A percentile compares a stretch with the other conserved stretches of the same genome.
phyloP scores from a whole-genome alignment of 2,797 vertebrate genomes.

The Semotilus atromaculatus region DNA sequence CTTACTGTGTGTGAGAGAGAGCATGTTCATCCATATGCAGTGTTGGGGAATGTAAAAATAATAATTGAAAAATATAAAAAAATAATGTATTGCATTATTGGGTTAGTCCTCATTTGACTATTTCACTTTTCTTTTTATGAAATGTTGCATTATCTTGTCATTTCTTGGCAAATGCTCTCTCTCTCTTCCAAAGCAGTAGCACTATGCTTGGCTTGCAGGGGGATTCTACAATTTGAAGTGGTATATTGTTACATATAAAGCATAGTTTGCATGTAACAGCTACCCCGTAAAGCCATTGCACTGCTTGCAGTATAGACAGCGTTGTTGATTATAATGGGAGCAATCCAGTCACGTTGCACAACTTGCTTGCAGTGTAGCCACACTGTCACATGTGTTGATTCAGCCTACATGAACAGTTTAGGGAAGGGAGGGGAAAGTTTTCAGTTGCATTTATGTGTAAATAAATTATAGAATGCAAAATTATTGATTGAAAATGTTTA shows the following conservation, averaged over 20 bases:
- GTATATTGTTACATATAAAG: constrained; percentile 14
- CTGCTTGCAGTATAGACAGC: not conserved
- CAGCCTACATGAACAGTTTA: not conserved
- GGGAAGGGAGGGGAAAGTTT: not conserved
- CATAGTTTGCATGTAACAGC: not conserved
- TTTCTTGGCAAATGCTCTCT: not conserved
- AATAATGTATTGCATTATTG: not conserved
- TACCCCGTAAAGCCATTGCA: not conserved
- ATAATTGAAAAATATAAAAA: not conserved
- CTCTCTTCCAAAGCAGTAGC: not conserved
- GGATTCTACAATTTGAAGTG: not conserved
- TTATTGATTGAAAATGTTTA: not conserved
- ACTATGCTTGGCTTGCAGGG: not conserved
- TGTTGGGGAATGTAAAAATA: not conserved
- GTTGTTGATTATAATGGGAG: not conserved
- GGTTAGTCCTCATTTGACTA: not conserved
- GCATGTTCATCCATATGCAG: not conserved
- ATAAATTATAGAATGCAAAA: not conserved
- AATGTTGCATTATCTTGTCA: not conserved
- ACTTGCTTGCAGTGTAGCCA: not conserved
- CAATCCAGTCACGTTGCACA: not conserved
- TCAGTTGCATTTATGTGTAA: not conserved
- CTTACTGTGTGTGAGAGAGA: not conserved
- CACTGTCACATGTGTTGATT: not conserved
- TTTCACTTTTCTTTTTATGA: not conserved